A percentile compares a stretch with the other conserved stretches of the same genome.
phyloP scores from a whole-genome alignment of 1,140 invertebrate species.

The Macrosteles quadrilineatus region DNA sequence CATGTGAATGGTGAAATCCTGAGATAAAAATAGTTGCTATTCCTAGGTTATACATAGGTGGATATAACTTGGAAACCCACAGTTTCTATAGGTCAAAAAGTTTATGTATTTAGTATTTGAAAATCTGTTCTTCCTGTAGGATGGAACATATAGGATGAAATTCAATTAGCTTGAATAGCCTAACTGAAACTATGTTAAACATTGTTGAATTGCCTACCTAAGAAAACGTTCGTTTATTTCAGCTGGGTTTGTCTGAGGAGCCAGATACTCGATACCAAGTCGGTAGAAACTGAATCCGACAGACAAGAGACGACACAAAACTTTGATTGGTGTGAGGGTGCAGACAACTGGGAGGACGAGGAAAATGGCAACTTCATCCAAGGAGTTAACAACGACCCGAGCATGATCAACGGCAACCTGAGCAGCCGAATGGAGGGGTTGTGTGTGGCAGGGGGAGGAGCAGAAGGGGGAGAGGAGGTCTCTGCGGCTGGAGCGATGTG shows the following conservation, averaged over 20 bases:
- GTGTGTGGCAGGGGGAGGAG: not conserved
- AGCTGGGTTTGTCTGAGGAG: slow-evolving; percentile 70
- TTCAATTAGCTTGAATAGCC: no score
- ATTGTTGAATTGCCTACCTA: no score
- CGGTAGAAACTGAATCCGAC: slow-evolving; percentile 47
- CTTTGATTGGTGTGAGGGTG: slow-evolving; percentile 64
- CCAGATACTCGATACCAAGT: slow-evolving; percentile 58
- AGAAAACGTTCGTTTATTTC: no score
- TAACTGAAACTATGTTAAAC: no score
- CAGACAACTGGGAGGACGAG: slow-evolving; percentile 69
- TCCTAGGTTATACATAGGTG: no score
- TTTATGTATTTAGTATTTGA: no score
- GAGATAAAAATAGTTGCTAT: no score
- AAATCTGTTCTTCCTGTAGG: no score
- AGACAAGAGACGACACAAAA: slow-evolving; percentile 14
- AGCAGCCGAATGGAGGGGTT: not conserved
- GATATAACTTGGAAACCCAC: no score
- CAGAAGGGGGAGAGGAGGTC: slow-evolving; percentile 37
- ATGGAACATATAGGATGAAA: no score
- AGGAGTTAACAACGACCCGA: slow-evolving; percentile 8
- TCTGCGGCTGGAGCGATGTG: slow-evolving; percentile 56
- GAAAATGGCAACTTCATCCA: slow-evolving; percentile 60
- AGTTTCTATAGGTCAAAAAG: no score
- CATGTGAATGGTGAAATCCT: no score
- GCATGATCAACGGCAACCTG: not conserved